Evolutionary conservation across 2,888 invertebrate species (phyloP), one percentile per base, ranked within the genome.

Genomic region (Andrena bucephala): DNA sequence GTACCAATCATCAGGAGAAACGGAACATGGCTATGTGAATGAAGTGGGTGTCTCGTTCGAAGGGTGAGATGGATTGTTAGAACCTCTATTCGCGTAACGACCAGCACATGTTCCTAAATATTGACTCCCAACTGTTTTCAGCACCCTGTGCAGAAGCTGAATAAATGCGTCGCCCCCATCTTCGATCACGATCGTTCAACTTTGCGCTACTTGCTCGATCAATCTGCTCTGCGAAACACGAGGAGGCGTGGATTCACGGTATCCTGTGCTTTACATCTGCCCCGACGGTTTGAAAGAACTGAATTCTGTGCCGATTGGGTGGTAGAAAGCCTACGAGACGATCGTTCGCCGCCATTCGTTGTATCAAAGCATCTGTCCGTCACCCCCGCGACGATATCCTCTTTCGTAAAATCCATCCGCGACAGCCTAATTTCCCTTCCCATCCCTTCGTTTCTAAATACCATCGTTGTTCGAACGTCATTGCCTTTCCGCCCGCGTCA

Each of bases 181-280:
- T 42, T 62, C 31, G 20, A 63, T 78, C 27, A 75, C 71, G 66
- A 52, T 63, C 73, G 66, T 54, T 78, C 69, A 66, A 16, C 65
- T 52, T 29, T 31, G 24, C 62, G 42, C 16, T 77, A 42, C 13
- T 54, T 63, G 57, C 50, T 81, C 81, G 81, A 63, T 54, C 24
- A n/a, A 85, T 85, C 89, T 87, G 90, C 87, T 90, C 87, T 85
- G 89, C 86, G 88, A 90, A 90, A 91, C 90, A 89, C 79, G 86
- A 89, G 87, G 88, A 84, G 76, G 4, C 24, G 24, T 57, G 24
- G 77, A 42, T 42, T 42, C 42, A 16, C 42, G 42, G 42, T 42
- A 42, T 5, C 13, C 42, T 42, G 42, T 42, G 42, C 42, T 42
- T 16, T 42, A 16, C 16, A 16, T 42, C 42, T 42, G 42, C 42